A percentile compares a stretch with the other conserved stretches of the same genome.
Evolutionary conservation across 2,888 invertebrate species (phyloP).

Genomic region (Deilephila porcellus): DNA sequence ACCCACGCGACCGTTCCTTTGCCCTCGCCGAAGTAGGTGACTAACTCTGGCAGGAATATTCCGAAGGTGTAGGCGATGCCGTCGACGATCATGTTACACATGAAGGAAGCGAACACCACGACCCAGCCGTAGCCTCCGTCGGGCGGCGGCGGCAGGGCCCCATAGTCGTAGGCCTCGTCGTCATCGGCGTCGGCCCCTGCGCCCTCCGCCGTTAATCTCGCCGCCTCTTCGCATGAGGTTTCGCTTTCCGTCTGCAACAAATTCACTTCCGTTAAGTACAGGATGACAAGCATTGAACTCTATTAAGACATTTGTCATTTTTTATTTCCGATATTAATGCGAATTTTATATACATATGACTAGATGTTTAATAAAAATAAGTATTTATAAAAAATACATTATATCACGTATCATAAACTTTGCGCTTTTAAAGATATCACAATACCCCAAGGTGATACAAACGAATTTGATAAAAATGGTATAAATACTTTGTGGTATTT

Average conservation of each 20-base stretch:
- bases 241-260: constrained; percentile 93
- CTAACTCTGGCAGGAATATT: constrained; percentile 93
- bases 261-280: not conserved
- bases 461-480: not conserved
- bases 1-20: constrained; percentile 96
- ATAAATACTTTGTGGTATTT: not conserved
- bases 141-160: constrained; percentile 93
- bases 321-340: not conserved
- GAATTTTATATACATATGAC: not conserved
- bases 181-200: constrained; percentile 85
- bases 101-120: constrained; percentile 97
- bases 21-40: constrained; percentile 92
- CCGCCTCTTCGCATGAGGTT: constrained; percentile 93
- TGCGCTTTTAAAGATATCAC: not conserved
- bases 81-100: constrained; percentile 99
- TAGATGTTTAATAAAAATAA: not conserved
- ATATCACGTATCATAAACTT: not conserved
- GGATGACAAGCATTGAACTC: not conserved
- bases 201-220: constrained; percentile 89
- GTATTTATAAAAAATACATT: not conserved
- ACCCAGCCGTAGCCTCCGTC: constrained; percentile 97
- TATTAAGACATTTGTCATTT: not conserved
- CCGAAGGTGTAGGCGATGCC: constrained; percentile 99
- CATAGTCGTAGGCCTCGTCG: constrained; percentile 87
- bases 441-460: not conserved